Conservation (phyloP, 2,113 vertebrate genomes). For the Camelus bactrianus region DNA sequence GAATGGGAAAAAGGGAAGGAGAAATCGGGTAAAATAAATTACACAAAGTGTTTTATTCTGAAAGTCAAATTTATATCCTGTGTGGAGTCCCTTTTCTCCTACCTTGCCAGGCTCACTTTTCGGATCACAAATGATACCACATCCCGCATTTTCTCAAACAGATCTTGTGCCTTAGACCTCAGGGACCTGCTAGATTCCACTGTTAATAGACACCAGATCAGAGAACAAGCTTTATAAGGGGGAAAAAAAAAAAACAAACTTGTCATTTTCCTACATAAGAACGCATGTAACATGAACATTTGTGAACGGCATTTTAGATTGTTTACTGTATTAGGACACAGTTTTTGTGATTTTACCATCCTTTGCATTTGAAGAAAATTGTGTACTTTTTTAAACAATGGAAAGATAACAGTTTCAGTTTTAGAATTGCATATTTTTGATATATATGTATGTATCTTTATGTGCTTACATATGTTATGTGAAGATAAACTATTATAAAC, state of each 20-base stretch:
- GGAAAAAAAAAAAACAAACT: not conserved
- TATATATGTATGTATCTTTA: not conserved
- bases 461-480: not conserved
- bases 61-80: constrained; percentile 70
- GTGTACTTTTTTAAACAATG: not conserved
- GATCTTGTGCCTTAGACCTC: not conserved
- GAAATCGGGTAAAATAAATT: constrained; percentile 70
- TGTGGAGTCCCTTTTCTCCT: constrained; percentile 42
- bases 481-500: not conserved
- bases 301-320: constrained; percentile 52
- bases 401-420: not conserved
- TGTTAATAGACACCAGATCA: constrained; percentile 56
- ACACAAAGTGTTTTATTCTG: constrained; percentile 71
- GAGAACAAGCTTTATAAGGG: not conserved
- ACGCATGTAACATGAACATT: not conserved
- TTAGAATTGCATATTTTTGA: not conserved
- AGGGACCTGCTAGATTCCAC: constrained; percentile 55
- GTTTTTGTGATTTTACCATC: not conserved
- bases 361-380: not conserved
- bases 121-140: not conserved
- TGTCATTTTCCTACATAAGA: not conserved
- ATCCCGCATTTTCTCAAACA: not conserved
- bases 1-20: constrained; percentile 77
- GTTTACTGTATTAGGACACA: not conserved
- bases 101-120: constrained; percentile 29